These are phyloP conservation scores for Cephalotes varians DNA, from an alignment of 2,888 invertebrate genomes.

Conservation along the genomic window DNA sequence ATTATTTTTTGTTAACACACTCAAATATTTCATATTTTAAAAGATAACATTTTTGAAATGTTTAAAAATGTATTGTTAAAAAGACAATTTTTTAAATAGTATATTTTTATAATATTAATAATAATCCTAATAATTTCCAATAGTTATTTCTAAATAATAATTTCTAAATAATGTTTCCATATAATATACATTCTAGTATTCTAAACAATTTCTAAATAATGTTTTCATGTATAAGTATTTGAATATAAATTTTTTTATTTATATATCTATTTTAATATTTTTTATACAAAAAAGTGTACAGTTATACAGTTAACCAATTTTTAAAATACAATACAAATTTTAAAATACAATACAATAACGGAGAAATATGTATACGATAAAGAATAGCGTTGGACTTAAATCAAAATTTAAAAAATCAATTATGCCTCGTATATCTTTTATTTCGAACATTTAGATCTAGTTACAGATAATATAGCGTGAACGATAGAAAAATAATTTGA, in stretches of 20 bases:
- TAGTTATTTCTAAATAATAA: too few species aligned
- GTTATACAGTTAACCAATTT: background rate
- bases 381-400: background rate
- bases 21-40: background rate
- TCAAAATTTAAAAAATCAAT: background rate
- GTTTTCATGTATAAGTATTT: background rate
- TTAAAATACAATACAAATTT: too few species aligned
- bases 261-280: too few species aligned
- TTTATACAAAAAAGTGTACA: background rate
- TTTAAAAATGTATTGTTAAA: background rate
- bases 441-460: conserved; percentile 67
- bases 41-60: background rate
- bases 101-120: background rate
- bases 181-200: too few species aligned
- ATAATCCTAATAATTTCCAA: background rate
- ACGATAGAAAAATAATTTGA: conserved; percentile 72
- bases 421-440: conserved; percentile 59
- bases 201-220: too few species aligned
- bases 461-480: conserved; percentile 65
- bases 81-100: background rate
- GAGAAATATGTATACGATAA: background rate
- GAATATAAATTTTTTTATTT: background rate
- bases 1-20: background rate
- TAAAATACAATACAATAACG: background rate
- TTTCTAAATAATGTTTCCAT: background rate